phyloP scores from a whole-genome alignment of 2,888 invertebrate genomes.

The Apoda limacodes region DNA sequence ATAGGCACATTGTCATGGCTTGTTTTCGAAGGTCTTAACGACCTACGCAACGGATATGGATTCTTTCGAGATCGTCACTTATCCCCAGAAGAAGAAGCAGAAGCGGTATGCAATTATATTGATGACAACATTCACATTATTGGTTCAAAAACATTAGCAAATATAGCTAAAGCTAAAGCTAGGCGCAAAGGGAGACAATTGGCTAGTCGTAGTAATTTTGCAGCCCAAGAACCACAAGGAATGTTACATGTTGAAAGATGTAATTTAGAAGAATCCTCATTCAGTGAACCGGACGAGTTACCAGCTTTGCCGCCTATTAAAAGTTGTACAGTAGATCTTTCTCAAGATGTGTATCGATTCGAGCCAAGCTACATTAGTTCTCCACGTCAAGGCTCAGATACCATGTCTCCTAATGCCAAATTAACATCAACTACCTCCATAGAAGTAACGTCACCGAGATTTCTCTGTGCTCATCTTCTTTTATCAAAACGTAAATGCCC shows the following conservation, averaged over 20 bases:
- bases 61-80: slow-evolving; percentile 52
- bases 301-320: slow-evolving; percentile 37
- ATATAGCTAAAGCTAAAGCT: slow-evolving; percentile 40
- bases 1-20: slow-evolving; percentile 44
- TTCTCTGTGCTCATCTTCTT: slow-evolving; percentile 37
- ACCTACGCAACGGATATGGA: slow-evolving; percentile 47
- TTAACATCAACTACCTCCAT: slow-evolving; percentile 35
- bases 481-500: slow-evolving; percentile 27
- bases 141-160: slow-evolving; percentile 34
- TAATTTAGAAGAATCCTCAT: slow-evolving; percentile 19
- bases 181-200: slow-evolving; percentile 33
- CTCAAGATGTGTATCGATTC: slow-evolving; percentile 32
- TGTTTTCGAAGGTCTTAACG: slow-evolving; percentile 44
- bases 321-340: slow-evolving; percentile 21
- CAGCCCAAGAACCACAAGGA: slow-evolving; percentile 42
- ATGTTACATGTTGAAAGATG: slow-evolving; percentile 28
- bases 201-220: slow-evolving; percentile 32
- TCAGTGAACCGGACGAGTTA: slow-evolving; percentile 30
- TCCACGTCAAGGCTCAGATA: slow-evolving; percentile 34
- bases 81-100: slow-evolving; percentile 46
- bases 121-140: slow-evolving; percentile 40
- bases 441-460: slow-evolving; percentile 33
- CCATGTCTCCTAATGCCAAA: slow-evolving; percentile 28
- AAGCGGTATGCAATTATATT: slow-evolving; percentile 46
- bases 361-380: slow-evolving; percentile 45